Base-by-base conservation (phyloP, 2,113 vertebrate species). In the Fregetta grallaria region DNA sequence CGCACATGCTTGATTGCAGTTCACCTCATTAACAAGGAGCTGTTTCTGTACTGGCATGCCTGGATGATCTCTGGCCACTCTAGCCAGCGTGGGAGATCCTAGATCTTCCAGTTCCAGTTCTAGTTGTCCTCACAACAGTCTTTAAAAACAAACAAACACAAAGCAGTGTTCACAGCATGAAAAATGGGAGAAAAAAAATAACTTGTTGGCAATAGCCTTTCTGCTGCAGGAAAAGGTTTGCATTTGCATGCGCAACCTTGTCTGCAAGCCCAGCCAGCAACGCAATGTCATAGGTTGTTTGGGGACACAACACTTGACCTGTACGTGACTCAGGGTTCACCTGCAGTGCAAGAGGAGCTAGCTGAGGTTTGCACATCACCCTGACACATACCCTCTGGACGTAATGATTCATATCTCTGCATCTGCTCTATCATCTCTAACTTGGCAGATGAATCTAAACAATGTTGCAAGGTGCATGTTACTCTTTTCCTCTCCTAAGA, bases 331-430 rank as follows among this genome's bases (percentile, higher is more conserved):
- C 77, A 50, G 70, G 42, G 84, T 90, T 91, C 84, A 53, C 56
- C 66, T 61, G 56, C 56, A 75, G 76, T 85, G 84, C 58, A 65
- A 58, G 45, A 68, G 61, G 36, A 92, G 26, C 47, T 40, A 15
- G 34, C 34, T 78, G 84, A 65, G 79, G 66, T 82, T 90, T 87
- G 81, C 40, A n/a, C 17, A 22, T 67, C 40, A n/a, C 44, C 5
- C 34, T 91, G 76, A 58, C 75, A n/a, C 42, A 59, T 78, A 45
- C 49, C 73, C 58, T 91, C 70, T 85, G 87, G 62, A 72, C 73
- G 21, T 1, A 65, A 49, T n/a, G 77, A 90, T 75, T 94, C n/a
- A 21, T 82, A 40, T 61, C 68, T 89, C 66, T 62, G 62, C 42
- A 32, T 85, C 70, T 75, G 49, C 34, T 82, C 15, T 65, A 22